Base-by-base conservation (phyloP, 2,113 vertebrate genomes). In the Trichomycterus rosablanca region DNA sequence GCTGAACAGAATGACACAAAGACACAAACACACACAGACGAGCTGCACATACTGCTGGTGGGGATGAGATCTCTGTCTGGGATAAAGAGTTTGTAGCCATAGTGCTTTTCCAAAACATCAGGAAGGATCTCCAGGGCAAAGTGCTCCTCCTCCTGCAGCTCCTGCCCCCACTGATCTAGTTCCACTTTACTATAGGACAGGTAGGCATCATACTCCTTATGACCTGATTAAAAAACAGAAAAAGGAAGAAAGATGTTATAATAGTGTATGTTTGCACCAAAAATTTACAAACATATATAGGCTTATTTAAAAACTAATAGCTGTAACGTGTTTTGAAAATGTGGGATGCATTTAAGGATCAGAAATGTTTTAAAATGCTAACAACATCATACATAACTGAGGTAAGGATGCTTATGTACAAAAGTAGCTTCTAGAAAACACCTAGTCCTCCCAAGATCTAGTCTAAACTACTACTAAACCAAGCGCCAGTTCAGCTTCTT, bases 101-200 rank as follows among this genome's bases (percentile, higher is more conserved):
- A 98, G 74, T 99, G 96, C 76, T 97, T 97, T 87, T 99, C 96
- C 77, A 99, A 88, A 78, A 99, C 95, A 64, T 98, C 96, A 44
- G 96, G 96, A 34, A 99, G 85, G 72, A 99, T 95, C 84, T 98
- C 95, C 70, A 98, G 89, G 68, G 94, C 96, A 77, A 99, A 97
- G 66, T 92, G 92, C 69, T 99, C 95, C 86, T 99, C 95, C 76
- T 98, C 94, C 49, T 90, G 88, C 59, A 93, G 94, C 85, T 99
- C 96, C 79, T 97, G 93, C 80, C 92, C 95, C 96, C 96, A 99
- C 73, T 97, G 94, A 75, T 97, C 95, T 61, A 94, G 92, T 78
- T 99, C 96, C 83, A 97, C 94, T 91, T 97, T 98, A 84, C 94
- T 97, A 83, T 97, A 99, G 63, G 96, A 98, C 22, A 99, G 83